phyloP scores from a whole-genome alignment of 2,888 invertebrate genomes.

The Drosophila borealis region DNA sequence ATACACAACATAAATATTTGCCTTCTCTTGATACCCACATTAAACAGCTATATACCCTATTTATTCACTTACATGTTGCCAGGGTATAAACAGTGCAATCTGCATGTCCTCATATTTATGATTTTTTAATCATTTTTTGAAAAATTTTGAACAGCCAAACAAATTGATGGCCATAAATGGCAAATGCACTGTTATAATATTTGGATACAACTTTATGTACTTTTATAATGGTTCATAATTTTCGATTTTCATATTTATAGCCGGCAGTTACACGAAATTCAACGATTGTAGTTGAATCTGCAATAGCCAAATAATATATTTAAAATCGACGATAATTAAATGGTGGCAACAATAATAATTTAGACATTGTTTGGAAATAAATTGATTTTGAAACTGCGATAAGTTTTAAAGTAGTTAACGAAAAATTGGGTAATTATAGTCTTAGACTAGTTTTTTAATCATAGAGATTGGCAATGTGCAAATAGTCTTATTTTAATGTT shows the following conservation, averaged over 20 bases:
- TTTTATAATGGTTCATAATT: slow-evolving; percentile 44
- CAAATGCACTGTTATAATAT: slow-evolving; percentile 24
- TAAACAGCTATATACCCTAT: no score
- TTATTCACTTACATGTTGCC: neutral
- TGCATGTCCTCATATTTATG: slow-evolving; percentile 33
- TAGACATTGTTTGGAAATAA: slow-evolving; percentile 2
- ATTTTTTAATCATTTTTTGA: slow-evolving; percentile 34
- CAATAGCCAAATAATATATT: slow-evolving; percentile 21
- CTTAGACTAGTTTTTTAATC: slow-evolving; percentile 7
- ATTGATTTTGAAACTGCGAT: neutral
- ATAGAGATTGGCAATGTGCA: neutral
- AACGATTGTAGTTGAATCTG: slow-evolving; percentile 16
- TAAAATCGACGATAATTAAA: slow-evolving; percentile 9
- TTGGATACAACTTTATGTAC: slow-evolving; percentile 31
- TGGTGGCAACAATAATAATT: slow-evolving; percentile 18
- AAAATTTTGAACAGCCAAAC: slow-evolving; percentile 35
- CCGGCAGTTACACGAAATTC: slow-evolving; percentile 21
- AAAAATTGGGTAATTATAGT: neutral
- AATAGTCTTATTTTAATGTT: neutral
- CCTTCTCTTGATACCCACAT: neutral
- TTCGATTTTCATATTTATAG: slow-evolving; percentile 35
- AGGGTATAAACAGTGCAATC: slow-evolving; percentile 31
- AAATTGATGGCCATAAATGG: slow-evolving; percentile 45
- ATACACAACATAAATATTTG: no score
- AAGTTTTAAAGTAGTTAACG: slow-evolving; percentile 3